Percentiles rank a stretch among this genome's conserved stretches.
Conservation (phyloP, 2,888 invertebrate genomes). For the Plemyria rubiginata region DNA sequence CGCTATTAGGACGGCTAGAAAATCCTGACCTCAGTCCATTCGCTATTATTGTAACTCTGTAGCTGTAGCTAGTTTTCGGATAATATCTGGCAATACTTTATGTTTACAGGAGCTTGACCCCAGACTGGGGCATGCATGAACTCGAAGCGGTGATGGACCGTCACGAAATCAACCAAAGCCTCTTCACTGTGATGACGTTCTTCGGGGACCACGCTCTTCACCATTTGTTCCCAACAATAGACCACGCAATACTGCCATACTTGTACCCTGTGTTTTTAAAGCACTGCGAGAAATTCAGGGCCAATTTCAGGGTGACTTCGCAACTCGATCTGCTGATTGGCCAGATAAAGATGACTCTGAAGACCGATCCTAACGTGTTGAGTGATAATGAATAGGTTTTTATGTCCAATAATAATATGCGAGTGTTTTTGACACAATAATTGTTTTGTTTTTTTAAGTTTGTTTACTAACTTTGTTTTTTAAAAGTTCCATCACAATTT, state of each 20-base stretch:
- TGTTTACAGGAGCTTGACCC: conserved; percentile 47
- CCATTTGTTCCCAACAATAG: conserved; percentile 91
- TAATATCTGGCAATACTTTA: background rate
- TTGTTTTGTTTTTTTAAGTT: too few relatives aligned
- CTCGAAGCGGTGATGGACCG: conserved; percentile 90
- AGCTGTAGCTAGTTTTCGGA: too few relatives aligned
- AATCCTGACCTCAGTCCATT: too few relatives aligned
- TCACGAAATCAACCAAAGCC: conserved; percentile 86
- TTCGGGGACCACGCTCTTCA: conserved; percentile 92
- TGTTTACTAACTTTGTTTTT: too few relatives aligned
- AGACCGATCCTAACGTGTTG: conserved; percentile 42
- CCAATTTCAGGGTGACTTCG: conserved; percentile 65
- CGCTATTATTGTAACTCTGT: too few relatives aligned
- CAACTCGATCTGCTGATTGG: conserved; percentile 87
- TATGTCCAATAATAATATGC: background rate
- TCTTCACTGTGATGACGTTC: conserved; percentile 87
- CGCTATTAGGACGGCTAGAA: too few relatives aligned
- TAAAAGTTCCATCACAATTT: too few relatives aligned
- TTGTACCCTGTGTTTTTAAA: conserved; percentile 81
- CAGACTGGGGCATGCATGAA: conserved; percentile 83
- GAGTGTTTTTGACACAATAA: too few relatives aligned
- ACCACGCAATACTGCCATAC: conserved; percentile 87
- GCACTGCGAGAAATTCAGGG: conserved; percentile 80
- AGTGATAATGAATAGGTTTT: conserved; percentile 13
- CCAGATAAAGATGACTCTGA: conserved; percentile 65